Evolutionary conservation across 2,113 vertebrate species (phyloP).

Genomic region (Calidris pygmaea): DNA sequence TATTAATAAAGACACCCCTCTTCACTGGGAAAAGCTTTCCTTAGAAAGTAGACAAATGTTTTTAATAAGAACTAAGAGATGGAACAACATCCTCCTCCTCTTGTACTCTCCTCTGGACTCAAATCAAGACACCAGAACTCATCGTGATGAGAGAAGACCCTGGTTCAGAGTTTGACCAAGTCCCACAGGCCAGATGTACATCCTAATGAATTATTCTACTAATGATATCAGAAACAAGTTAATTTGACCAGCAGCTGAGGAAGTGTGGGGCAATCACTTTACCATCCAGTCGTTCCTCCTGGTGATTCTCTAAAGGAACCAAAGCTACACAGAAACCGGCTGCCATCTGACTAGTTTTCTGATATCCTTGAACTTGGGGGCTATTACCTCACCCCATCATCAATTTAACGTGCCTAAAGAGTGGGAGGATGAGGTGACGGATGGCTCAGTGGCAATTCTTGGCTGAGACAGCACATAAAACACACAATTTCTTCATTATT

Average conservation of each 20-base stretch:
- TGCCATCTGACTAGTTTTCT: background rate
- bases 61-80: constrained; percentile 36
- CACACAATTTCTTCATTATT: background rate
- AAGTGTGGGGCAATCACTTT: background rate
- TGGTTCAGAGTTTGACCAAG: background rate
- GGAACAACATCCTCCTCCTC: background rate
- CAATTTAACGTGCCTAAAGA: background rate
- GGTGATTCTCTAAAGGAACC: background rate
- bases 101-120: background rate
- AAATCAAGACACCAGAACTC: background rate
- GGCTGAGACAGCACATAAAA: background rate
- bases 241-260: background rate
- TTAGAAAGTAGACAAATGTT: constrained; percentile 20
- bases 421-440: background rate
- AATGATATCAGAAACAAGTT: background rate
- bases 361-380: background rate
- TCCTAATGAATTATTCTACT: background rate
- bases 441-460: background rate
- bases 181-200: background rate
- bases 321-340: background rate
- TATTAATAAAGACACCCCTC: constrained; percentile 41
- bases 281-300: background rate
- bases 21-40: background rate
- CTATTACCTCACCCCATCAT: background rate
- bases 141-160: background rate